phyloP scores from a whole-genome alignment of 2,113 vertebrate species.

The Polypterus bichir region DNA sequence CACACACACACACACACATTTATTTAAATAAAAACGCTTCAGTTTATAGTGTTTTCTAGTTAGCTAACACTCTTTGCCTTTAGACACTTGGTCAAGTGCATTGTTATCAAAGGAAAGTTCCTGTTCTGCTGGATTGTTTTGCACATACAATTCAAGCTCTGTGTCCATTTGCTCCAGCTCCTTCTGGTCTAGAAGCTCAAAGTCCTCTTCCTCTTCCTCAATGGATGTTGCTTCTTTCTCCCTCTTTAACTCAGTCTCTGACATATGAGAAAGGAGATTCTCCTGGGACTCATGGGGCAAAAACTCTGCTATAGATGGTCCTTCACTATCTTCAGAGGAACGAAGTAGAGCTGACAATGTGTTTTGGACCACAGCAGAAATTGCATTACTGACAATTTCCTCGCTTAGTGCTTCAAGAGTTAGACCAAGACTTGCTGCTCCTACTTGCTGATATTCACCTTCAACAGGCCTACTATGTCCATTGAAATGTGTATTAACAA shows the following conservation, averaged over 20 bases:
- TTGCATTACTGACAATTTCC: constrained; percentile 72
- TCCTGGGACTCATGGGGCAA: constrained; percentile 46
- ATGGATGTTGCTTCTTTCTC: constrained; percentile 36
- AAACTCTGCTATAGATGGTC: constrained; percentile 38
- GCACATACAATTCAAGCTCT: constrained; percentile 54
- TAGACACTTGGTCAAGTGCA: constrained; percentile 4
- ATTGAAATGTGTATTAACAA: constrained; percentile 97
- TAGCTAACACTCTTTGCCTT: no score
- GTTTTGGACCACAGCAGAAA: constrained; percentile 70
- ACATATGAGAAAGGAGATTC: constrained; percentile 43
- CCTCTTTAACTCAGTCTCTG: constrained; percentile 24
- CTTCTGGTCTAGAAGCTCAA: constrained; percentile 96
- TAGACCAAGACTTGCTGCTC: constrained; percentile 30
- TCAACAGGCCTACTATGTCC: constrained; percentile 46
- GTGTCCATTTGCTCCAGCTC: constrained; percentile 84
- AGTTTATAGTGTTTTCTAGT: no score
- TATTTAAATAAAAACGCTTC: no score
- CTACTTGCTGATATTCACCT: constrained; percentile 18
- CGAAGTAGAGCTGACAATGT: constrained; percentile 66
- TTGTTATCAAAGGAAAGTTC: constrained; percentile 15
- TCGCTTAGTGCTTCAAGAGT: constrained; percentile 66
- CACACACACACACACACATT: no score
- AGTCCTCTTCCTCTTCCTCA: constrained; percentile 84
- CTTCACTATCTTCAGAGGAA: constrained; percentile 52
- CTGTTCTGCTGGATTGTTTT: constrained; percentile 32